Evolutionary conservation across 2,797 vertebrate genomes (phyloP).

Genomic region (Kryptopterus vitreolus): DNA sequence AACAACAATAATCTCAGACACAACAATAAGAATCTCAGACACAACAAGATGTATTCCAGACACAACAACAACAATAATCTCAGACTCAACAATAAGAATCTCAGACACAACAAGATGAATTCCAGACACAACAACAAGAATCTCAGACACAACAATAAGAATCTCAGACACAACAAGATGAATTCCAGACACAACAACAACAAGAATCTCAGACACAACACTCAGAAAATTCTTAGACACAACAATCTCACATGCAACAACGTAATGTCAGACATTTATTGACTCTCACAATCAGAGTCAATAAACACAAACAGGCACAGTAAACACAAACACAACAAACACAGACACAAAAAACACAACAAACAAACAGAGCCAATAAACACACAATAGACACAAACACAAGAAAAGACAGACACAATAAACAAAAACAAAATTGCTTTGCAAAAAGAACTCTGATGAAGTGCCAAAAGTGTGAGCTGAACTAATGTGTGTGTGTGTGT

Average conservation of each 20-base stretch:
- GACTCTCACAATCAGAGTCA: too few relatives aligned
- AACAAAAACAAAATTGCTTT: not conserved
- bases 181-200: not conserved
- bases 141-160: not conserved
- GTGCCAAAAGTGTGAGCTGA: too few relatives aligned
- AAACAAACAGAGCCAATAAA: not conserved
- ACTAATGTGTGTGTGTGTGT: too few relatives aligned
- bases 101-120: not conserved
- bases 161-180: not conserved
- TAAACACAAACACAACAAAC: not conserved
- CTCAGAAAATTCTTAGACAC: too few relatives aligned
- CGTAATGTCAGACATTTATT: too few relatives aligned
- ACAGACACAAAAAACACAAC: too few relatives aligned
- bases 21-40: not conserved
- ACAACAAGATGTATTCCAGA: not conserved
- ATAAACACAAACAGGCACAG: not conserved
- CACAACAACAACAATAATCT: not conserved
- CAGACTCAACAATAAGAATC: not conserved
- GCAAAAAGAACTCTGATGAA: too few relatives aligned
- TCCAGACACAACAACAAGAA: too few relatives aligned
- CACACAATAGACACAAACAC: not conserved
- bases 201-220: not conserved
- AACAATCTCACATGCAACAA: too few relatives aligned
- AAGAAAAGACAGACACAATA: not conserved
- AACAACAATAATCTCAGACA: not conserved